A percentile compares a stretch with the other conserved stretches of the same genome.
These are phyloP conservation scores for Bruchidius siliquastri DNA, from an alignment of 2,888 invertebrate genomes.

Conservation along the genomic window DNA sequence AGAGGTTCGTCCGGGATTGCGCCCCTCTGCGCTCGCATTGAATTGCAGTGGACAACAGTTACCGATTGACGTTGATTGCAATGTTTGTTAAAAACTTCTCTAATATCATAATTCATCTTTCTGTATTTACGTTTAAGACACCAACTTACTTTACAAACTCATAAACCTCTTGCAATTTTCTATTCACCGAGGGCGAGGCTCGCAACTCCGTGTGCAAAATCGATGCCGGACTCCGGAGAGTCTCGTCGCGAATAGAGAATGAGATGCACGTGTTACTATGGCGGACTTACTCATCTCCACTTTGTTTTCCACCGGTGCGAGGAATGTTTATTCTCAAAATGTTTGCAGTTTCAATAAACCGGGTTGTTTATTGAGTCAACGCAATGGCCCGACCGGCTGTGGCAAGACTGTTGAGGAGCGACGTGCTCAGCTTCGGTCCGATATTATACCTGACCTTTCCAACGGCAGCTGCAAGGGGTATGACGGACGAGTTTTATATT, in stretches of 20 bases:
- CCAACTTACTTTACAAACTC: too few relatives aligned
- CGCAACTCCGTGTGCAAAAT: background rate
- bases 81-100: too few relatives aligned
- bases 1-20: too few relatives aligned
- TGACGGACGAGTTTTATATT: too few relatives aligned
- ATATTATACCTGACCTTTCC: background rate
- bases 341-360: conserved; percentile 2
- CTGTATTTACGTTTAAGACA: too few relatives aligned
- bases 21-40: too few relatives aligned
- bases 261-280: conserved; percentile 1
- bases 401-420: background rate
- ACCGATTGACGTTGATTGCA: too few relatives aligned
- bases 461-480: background rate
- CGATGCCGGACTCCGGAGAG: background rate
- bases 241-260: background rate
- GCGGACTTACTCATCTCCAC: conserved; percentile 3
- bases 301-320: background rate
- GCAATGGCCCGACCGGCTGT: background rate
- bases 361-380: conserved; percentile 1
- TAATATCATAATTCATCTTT: too few relatives aligned
- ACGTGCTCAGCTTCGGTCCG: background rate
- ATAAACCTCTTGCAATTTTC: too few relatives aligned
- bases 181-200: too few relatives aligned
- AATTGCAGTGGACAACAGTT: too few relatives aligned
- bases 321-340: conserved; percentile 4